Percentiles rank a stretch among this genome's conserved stretches.
These are phyloP conservation scores for Corbicula japonica DNA, from an alignment of 2,888 invertebrate genomes.

Conservation along the genomic window DNA sequence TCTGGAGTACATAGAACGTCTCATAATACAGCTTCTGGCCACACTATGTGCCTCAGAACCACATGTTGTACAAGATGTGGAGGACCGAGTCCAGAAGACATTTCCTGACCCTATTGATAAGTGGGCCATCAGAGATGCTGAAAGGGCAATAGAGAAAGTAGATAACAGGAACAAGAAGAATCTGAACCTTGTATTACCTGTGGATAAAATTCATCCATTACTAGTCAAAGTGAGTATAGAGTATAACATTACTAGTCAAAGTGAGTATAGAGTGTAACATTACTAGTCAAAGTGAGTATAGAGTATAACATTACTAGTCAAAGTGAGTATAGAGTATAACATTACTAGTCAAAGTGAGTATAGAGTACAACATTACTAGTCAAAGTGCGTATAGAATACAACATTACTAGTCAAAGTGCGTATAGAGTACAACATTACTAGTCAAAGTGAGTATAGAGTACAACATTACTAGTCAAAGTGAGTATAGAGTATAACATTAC, in stretches of 20 bases:
- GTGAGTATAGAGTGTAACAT: background rate
- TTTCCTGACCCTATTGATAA: slow-evolving; percentile 98
- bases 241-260: background rate
- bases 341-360: no score
- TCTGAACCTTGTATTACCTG: slow-evolving; percentile 91
- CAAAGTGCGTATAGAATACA: no score
- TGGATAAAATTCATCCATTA: slow-evolving; percentile 95
- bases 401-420: no score
- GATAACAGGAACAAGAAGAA: slow-evolving; percentile 90
- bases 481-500: no score
- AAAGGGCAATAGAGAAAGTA: slow-evolving; percentile 91
- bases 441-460: no score
- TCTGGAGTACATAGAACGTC: slow-evolving; percentile 95
- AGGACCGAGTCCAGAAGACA: slow-evolving; percentile 95
- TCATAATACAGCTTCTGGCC: slow-evolving; percentile 94
- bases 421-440: no score
- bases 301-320: no score
- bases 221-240: slow-evolving; percentile 89
- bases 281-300: background rate
- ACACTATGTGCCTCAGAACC: slow-evolving; percentile 92
- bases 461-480: no score
- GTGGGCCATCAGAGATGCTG: slow-evolving; percentile 97
- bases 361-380: no score
- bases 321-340: no score
- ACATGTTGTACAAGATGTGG: slow-evolving; percentile 90